Conservation (phyloP, 2,113 vertebrate species). For the Apodemus speciosus region DNA sequence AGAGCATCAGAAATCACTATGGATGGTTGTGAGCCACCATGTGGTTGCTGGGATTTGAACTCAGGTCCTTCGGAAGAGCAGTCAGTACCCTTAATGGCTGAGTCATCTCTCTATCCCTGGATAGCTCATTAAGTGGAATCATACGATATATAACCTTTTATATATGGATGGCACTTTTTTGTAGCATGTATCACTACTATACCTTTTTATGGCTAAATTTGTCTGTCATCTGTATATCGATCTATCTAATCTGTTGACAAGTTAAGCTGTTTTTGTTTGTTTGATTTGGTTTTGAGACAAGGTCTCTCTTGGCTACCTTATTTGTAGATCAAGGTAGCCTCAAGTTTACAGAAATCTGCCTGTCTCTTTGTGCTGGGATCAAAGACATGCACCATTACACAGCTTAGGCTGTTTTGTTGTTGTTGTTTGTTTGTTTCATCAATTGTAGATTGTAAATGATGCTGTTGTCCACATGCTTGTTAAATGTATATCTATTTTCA, state of each 20-base stretch:
- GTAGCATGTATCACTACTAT: not conserved
- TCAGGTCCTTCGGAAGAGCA: too few relatives aligned
- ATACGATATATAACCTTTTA: not conserved
- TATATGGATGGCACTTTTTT: not conserved
- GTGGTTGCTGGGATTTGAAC: too few relatives aligned
- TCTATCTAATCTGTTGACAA: not conserved
- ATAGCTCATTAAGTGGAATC: not conserved
- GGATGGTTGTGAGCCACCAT: too few relatives aligned
- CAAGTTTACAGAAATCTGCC: too few relatives aligned
- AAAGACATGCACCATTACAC: not conserved
- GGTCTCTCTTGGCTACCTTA: too few relatives aligned
- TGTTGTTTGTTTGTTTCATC: not conserved
- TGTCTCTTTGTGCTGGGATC: not conserved
- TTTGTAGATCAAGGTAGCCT: not conserved
- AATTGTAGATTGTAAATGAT: slow-evolving; percentile 11
- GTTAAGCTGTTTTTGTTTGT: not conserved
- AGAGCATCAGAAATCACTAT: too few relatives aligned
- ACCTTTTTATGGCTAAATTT: not conserved
- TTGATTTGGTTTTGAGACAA: too few relatives aligned
- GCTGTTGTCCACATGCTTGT: slow-evolving; percentile 24
- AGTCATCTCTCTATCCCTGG: too few relatives aligned
- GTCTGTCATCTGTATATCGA: not conserved
- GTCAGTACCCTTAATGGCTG: too few relatives aligned
- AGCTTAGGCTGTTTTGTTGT: not conserved
- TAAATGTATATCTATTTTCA: slow-evolving; percentile 25